Evolutionary conservation across 2,888 invertebrate genomes (phyloP).

Genomic region (Synergus japonicus): DNA sequence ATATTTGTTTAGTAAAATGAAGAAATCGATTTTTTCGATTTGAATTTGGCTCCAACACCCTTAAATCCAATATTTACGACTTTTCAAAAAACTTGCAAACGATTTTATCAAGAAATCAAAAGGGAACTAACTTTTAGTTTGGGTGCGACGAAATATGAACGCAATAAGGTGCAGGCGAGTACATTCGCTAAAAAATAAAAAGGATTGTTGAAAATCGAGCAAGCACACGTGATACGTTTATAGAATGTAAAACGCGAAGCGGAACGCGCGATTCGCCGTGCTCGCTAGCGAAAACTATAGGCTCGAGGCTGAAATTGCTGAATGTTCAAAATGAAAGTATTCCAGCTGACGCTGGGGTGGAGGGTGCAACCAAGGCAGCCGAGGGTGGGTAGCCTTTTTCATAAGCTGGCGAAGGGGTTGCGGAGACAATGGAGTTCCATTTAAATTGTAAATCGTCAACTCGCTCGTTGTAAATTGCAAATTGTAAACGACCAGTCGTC

Average conservation of each 20-base stretch:
- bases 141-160: too few relatives aligned
- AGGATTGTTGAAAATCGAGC: not conserved
- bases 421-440: slow-evolving; percentile 69
- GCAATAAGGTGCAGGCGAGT: not conserved
- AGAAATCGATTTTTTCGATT: too few relatives aligned
- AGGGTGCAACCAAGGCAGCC: slow-evolving; percentile 44
- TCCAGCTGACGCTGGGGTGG: slow-evolving; percentile 65
- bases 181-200: not conserved
- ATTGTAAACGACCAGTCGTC: slow-evolving; percentile 63
- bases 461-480: slow-evolving; percentile 63
- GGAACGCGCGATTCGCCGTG: slow-evolving; percentile 43
- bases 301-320: slow-evolving; percentile 64
- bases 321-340: slow-evolving; percentile 71
- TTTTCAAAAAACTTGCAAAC: too few relatives aligned
- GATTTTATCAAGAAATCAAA: too few relatives aligned
- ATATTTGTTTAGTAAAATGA: too few relatives aligned
- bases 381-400: slow-evolving; percentile 60
- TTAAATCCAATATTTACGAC: not conserved
- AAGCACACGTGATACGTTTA: not conserved
- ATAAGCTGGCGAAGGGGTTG: slow-evolving; percentile 65
- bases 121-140: too few relatives aligned
- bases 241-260: slow-evolving; percentile 24
- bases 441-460: slow-evolving; percentile 72
- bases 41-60: too few relatives aligned
- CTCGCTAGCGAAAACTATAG: slow-evolving; percentile 53